Base-by-base conservation (phyloP, 2,113 vertebrate species). In the Syngnathus scovelli region DNA sequence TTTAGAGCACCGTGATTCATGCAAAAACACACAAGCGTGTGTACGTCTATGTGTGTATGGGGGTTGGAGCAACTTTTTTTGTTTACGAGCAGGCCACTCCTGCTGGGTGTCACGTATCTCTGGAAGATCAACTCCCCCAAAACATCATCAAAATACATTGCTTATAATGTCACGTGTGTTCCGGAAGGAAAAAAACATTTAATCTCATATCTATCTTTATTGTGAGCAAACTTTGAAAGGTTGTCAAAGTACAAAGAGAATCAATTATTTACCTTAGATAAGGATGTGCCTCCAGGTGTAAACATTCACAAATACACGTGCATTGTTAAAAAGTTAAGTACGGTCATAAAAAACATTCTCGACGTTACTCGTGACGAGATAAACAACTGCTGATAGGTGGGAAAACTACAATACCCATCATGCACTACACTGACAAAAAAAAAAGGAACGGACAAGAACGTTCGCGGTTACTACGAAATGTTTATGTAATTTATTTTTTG, bases 401-500 rank as follows among this genome's bases (percentile, higher is more conserved):
- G 0, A 1, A 41, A 59, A 86, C 86, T 59, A 74, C 83, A 61
- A 69, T 68, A 16, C 43, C 88, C 88, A 55, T 48, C 15, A 78
- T 83, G 86, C 83, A 85, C 15, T 65, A 0, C 70, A 3, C 33
- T 1, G 27, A 55, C 62, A 63, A 23, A 38, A 59, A 63, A 23
- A 38, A 59, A 39, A 16, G 5, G 37, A 16, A 61, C 39, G n/a
- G 15, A 11, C 8, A 21, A 15, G 7, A 18, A 39, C 8, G 5
- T 2, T 19, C 4, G 39, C 7, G 1, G 7, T 46, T 46, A 2
- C 43, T 13, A 13, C 13, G 3, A 46, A 46, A 15, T 11, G 12
- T 44, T 44, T 44, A 13, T 16, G 12, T 48, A 18, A 15, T 18
- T 48, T 18, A 48, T 48, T 18, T 37, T 18, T 6, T 21, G 16